These are phyloP conservation scores for Mylabris phalerata DNA, from an alignment of 1,140 invertebrate species.

Conservation along the genomic window DNA sequence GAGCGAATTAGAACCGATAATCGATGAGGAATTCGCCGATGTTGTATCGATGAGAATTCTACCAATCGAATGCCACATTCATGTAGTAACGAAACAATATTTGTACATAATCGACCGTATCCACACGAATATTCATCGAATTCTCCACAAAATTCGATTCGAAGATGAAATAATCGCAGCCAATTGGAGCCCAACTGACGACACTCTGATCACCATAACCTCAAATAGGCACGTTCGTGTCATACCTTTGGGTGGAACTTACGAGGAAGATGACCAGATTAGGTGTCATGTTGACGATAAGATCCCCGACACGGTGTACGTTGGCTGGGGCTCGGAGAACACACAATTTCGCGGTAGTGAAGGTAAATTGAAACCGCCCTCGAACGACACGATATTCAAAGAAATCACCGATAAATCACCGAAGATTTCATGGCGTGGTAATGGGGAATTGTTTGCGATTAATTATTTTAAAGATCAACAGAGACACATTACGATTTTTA, in stretches of 20 bases:
- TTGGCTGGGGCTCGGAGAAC: slow-evolving; percentile 29
- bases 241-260: not conserved
- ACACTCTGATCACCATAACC: not conserved
- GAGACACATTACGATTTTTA: slow-evolving; percentile 26
- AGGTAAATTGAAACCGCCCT: slow-evolving; percentile 2
- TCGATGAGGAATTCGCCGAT: not conserved
- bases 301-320: slow-evolving; percentile 19
- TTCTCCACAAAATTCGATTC: not conserved
- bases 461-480: slow-evolving; percentile 22
- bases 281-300: not conserved
- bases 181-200: slow-evolving; percentile 7
- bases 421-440: slow-evolving; percentile 27
- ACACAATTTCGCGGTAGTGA: slow-evolving; percentile 29
- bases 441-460: slow-evolving; percentile 29
- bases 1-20: not conserved
- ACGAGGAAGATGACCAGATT: not conserved
- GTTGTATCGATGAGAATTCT: not conserved
- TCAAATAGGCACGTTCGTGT: not conserved
- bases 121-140: not conserved
- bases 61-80: not conserved
- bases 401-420: slow-evolving; percentile 6
- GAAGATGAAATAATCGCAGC: not conserved
- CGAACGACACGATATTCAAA: not conserved
- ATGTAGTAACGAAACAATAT: not conserved
- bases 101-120: not conserved